Evolutionary conservation across 2,888 invertebrate genomes (phyloP), one percentile per base, ranked within the genome.

Genomic region (Macaria notata): DNA sequence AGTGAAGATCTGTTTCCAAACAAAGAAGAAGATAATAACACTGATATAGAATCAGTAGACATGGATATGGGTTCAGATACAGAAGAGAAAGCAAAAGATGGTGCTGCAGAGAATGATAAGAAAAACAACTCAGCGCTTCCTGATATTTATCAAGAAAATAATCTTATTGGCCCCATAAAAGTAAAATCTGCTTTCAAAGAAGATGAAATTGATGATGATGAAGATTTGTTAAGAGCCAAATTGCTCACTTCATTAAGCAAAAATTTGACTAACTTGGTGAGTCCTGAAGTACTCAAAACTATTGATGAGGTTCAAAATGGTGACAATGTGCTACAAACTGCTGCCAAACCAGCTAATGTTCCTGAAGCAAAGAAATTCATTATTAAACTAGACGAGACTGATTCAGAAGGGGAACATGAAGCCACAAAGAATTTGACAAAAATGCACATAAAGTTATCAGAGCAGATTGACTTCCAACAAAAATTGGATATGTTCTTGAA

Each of bases 141-240:
- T 46, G 43, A 66, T 54, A 61, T 54, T 58, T 44, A 55, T 54
- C 46, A 31, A 31, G 55, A 46, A 19, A 44, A 54, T 33, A 49
- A 55, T 58, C 57, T 64, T 51, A 61, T 54, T 30, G 30, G 54
- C 58, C 61, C 55, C 54, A 62, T 62, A 43, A 19, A 55, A 33
- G 42, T 52, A 29, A 41, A 68, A 31, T 36, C 50, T 31, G 19
- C 52, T 60, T 45, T 56, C 43, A 67, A 78, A 58, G 78, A 81
- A 56, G 88, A 88, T 64, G 88, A 90, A 65, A 66, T 90, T 57
- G 93, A 93, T 49, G 94, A 94, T 69, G 94, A 94, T 74, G 93
- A 93, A 74, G 94, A 94, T 76, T 85, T 93, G 50, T 82, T 94
- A 61, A 79, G 94, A 62, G 93, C 93, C 38, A 89, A 92, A 76